Percentiles rank a stretch among this genome's conserved stretches.
phyloP scores from a whole-genome alignment of 2,888 invertebrate species.

The Nephrotoma guestfalica region DNA sequence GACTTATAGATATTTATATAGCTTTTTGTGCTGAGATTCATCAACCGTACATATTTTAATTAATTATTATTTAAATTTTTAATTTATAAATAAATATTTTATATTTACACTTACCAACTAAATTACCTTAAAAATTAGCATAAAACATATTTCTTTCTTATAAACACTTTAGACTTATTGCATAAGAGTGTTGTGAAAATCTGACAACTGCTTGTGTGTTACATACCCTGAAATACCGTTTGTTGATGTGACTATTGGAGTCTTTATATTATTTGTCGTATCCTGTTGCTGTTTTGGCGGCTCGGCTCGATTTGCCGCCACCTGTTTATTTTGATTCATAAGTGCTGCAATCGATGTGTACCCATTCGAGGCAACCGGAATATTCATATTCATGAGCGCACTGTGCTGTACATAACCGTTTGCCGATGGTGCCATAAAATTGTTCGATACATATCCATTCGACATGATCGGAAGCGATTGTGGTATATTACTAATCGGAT shows the following conservation, averaged over 20 bases:
- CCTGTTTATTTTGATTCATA: not conserved
- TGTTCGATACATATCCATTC: not conserved
- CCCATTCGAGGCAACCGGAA: not conserved
- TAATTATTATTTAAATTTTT: not conserved
- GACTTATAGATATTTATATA: not conserved
- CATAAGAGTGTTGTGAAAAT: constrained; percentile 3
- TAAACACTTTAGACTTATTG: not conserved
- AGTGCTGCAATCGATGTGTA: not conserved
- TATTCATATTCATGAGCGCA: not conserved
- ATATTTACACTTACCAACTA: not conserved
- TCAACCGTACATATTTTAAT: not conserved
- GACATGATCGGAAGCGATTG: not conserved
- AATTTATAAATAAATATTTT: not conserved
- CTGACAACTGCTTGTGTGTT: not conserved
- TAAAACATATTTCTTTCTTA: not conserved
- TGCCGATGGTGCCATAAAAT: not conserved
- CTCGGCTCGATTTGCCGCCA: not conserved
- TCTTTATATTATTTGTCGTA: not conserved
- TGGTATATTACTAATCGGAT: not conserved
- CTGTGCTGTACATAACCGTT: constrained; percentile 8
- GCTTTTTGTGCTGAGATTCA: not conserved
- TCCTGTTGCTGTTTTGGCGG: not conserved
- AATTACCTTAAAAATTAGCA: not conserved
- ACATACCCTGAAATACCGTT: not conserved
- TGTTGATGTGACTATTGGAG: not conserved